These are phyloP conservation scores for Drosophila sulfurigaster DNA, from an alignment of 1,140 invertebrate species.

Conservation along the genomic window DNA sequence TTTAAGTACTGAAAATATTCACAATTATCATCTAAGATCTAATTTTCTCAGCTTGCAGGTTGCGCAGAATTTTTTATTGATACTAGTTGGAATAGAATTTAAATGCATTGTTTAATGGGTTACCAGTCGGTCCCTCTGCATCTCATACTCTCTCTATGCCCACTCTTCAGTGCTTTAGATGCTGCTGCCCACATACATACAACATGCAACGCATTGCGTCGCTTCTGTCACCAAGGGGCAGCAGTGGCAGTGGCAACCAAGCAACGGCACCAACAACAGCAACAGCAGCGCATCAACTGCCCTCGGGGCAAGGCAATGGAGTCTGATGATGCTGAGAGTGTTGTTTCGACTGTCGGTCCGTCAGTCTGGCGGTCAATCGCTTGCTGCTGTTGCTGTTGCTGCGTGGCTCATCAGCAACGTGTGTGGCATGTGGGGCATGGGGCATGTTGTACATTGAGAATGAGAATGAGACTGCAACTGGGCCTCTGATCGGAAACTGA, in stretches of 20 bases:
- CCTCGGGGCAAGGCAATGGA: slow-evolving; percentile 24
- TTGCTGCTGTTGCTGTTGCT: slow-evolving; percentile 9
- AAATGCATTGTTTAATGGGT: slow-evolving; percentile 21
- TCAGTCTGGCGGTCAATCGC: slow-evolving; percentile 1
- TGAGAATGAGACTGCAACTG: slow-evolving; percentile 22
- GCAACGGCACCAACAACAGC: not conserved
- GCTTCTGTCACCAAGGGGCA: slow-evolving; percentile 29
- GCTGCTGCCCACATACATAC: slow-evolving; percentile 32
- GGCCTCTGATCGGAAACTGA: not conserved
- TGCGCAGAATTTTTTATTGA: no score
- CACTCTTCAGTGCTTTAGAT: not conserved
- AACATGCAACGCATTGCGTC: slow-evolving; percentile 19
- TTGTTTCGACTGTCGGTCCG: slow-evolving; percentile 2
- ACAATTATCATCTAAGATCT: no score
- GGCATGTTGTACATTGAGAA: slow-evolving; percentile 1
- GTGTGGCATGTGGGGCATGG: slow-evolving; percentile 54
- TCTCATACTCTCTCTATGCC: not conserved
- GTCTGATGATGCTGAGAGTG: not conserved
- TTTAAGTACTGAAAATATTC: no score
- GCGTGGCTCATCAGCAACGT: slow-evolving; percentile 59
- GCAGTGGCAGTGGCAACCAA: no score
- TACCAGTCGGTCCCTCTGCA: slow-evolving; percentile 10
- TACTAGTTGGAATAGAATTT: no score
- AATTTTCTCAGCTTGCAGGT: not conserved
- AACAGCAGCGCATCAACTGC: slow-evolving; percentile 23